A percentile compares a stretch with the other conserved stretches of the same genome.
phyloP scores from a whole-genome alignment of 53 echinoderm and acorn worm genomes.

The Apostichopus leukothele region DNA sequence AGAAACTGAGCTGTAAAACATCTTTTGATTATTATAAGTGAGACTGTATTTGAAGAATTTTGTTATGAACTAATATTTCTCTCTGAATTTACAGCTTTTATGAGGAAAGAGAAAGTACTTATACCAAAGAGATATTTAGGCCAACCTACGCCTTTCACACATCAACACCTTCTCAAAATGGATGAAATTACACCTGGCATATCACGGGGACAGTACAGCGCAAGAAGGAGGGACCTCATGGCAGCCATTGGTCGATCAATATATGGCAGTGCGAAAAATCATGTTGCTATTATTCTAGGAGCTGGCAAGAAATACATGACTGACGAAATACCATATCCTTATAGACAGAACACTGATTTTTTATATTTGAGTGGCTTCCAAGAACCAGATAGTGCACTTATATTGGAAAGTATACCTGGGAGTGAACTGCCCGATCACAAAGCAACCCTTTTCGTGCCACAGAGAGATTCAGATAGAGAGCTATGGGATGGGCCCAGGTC shows the following conservation, averaged over 20 bases:
- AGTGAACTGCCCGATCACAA: constrained; percentile 75
- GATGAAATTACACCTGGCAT: constrained; percentile 92
- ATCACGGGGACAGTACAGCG: constrained; percentile 61
- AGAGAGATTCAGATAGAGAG: constrained; percentile 87
- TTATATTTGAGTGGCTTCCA: constrained; percentile 94
- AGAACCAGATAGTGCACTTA: constrained; percentile 88
- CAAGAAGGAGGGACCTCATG: constrained; percentile 71
- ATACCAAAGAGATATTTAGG: constrained; percentile 85
- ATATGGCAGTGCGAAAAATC: constrained; percentile 59
- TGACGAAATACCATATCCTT: constrained; percentile 93
- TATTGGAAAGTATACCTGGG: constrained; percentile 76
- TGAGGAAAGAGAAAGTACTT: background rate
- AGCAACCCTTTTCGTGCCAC: constrained; percentile 79
- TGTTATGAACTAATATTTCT: background rate
- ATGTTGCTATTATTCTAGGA: constrained; percentile 78
- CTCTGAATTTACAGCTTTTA: background rate
- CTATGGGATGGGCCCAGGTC: constrained; percentile 94
- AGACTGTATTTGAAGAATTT: background rate
- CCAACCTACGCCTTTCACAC: constrained; percentile 93
- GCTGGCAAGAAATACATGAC: constrained; percentile 89
- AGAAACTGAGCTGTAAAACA: background rate
- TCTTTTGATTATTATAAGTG: background rate
- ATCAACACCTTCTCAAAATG: constrained; percentile 75
- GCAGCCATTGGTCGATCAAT: constrained; percentile 70
- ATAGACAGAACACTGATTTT: constrained; percentile 90